Evolutionary conservation across 2,888 invertebrate species (phyloP).

Genomic region (Drosophila sordidula): DNA sequence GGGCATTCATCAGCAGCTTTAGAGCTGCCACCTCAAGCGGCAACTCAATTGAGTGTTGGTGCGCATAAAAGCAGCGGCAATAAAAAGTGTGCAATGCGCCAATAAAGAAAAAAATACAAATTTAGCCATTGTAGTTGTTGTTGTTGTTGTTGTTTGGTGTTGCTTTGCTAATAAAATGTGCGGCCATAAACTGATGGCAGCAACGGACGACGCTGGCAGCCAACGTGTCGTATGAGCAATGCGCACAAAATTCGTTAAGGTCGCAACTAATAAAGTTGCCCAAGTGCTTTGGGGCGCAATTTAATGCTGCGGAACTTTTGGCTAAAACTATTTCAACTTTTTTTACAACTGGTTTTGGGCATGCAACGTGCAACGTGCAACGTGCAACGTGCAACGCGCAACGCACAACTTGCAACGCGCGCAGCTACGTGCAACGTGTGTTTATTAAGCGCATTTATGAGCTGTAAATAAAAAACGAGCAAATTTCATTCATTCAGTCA

Average conservation of each 20-base stretch:
- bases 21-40: constrained; percentile 59
- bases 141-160: constrained; percentile 40
- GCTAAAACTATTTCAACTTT: constrained; percentile 48
- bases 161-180: constrained; percentile 67
- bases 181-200: constrained; percentile 48
- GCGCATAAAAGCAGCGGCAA: constrained; percentile 52
- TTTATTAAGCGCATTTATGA: constrained; percentile 77
- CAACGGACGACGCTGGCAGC: constrained; percentile 29
- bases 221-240: constrained; percentile 69
- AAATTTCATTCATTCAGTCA: constrained; percentile 40
- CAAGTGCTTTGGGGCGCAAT: constrained; percentile 30
- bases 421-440: constrained; percentile 55
- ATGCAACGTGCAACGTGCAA: constrained; percentile 5
- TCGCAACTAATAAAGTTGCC: constrained; percentile 67
- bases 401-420: constrained; percentile 46
- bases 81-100: constrained; percentile 61
- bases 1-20: constrained; percentile 24
- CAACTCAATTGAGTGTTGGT: constrained; percentile 48
- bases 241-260: constrained; percentile 54
- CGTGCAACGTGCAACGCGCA: constrained; percentile 46
- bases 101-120: constrained; percentile 62
- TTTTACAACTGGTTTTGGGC: constrained; percentile 54
- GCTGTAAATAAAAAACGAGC: constrained; percentile 65
- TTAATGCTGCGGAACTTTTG: constrained; percentile 72
- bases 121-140: constrained; percentile 61